These are phyloP conservation scores for Bembecia ichneumoniformis DNA, from an alignment of 2,888 invertebrate species.

Conservation along the genomic window DNA sequence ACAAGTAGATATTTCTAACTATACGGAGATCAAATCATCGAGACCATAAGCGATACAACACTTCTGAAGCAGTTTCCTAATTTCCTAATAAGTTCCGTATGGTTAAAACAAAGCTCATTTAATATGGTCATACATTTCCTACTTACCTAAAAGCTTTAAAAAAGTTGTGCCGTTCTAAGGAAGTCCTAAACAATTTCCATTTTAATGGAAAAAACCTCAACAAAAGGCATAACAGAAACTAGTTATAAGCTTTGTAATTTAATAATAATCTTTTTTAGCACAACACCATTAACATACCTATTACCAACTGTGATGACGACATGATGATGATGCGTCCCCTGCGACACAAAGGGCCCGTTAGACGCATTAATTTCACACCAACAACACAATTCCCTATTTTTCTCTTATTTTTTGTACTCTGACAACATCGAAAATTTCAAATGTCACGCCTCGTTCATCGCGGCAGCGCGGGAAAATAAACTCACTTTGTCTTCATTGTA, in stretches of 20 bases:
- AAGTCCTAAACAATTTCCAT: too few relatives aligned
- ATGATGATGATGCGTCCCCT: constrained; percentile 40
- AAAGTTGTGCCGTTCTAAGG: too few relatives aligned
- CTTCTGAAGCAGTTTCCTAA: too few relatives aligned
- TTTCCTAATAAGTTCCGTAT: too few relatives aligned
- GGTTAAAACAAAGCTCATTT: too few relatives aligned
- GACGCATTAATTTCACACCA: constrained; percentile 61
- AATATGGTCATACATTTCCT: too few relatives aligned
- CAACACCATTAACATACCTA: constrained; percentile 43
- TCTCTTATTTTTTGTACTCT: constrained; percentile 44
- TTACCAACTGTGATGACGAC: constrained; percentile 29
- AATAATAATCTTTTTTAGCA: constrained; percentile 39
- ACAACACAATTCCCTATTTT: constrained; percentile 51
- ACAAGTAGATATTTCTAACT: too few relatives aligned
- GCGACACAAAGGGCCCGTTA: constrained; percentile 59
- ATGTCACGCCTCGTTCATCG: constrained; percentile 70
- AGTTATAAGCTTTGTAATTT: constrained; percentile 8
- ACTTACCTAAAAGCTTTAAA: too few relatives aligned
- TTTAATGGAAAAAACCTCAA: not conserved
- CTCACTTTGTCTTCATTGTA: constrained; percentile 10
- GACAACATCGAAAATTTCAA: constrained; percentile 60
- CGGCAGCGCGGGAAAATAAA: constrained; percentile 55
- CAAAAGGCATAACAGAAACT: constrained; percentile 1
- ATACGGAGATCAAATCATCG: too few relatives aligned
- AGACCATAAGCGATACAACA: too few relatives aligned